Conservation (phyloP, 2,888 invertebrate species). For the Idaea dimidiata region DNA sequence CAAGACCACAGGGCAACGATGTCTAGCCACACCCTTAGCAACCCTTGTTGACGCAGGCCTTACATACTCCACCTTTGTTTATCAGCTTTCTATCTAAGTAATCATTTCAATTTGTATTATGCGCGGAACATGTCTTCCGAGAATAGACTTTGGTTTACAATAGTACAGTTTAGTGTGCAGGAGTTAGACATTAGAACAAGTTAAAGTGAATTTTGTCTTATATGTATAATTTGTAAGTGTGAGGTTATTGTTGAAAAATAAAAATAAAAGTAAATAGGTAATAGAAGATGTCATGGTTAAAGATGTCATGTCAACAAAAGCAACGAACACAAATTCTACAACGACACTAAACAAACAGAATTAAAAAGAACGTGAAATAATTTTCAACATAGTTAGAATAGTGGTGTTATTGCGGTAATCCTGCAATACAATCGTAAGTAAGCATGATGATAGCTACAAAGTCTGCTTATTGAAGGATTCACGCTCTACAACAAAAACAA, state of each 20-base stretch:
- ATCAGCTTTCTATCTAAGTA: conserved; percentile 59
- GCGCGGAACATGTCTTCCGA: conserved; percentile 7
- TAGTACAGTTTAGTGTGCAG: background rate
- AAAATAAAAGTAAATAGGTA: background rate
- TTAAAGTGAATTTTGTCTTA: background rate
- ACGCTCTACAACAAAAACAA: conserved; percentile 30
- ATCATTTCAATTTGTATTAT: conserved; percentile 32
- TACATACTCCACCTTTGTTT: conserved; percentile 69
- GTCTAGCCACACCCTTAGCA: conserved; percentile 55
- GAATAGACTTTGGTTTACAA: background rate
- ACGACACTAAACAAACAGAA: background rate
- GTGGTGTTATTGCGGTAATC: conserved; percentile 28
- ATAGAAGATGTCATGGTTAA: background rate
- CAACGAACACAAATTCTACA: background rate
- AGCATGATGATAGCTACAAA: conserved; percentile 19
- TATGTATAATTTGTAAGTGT: background rate
- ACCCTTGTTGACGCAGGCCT: conserved; percentile 64
- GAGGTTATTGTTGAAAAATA: background rate
- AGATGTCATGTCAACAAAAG: background rate
- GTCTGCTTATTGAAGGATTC: conserved; percentile 34
- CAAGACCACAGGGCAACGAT: conserved; percentile 32
- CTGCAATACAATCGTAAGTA: background rate
- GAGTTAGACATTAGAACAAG: background rate
- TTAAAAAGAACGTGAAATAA: background rate
- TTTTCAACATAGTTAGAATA: conserved; percentile 1